Evolutionary conservation across 2,113 vertebrate genomes (phyloP), one percentile per base, ranked within the genome.

Genomic region (Ophthalmolycus amberensis): DNA sequence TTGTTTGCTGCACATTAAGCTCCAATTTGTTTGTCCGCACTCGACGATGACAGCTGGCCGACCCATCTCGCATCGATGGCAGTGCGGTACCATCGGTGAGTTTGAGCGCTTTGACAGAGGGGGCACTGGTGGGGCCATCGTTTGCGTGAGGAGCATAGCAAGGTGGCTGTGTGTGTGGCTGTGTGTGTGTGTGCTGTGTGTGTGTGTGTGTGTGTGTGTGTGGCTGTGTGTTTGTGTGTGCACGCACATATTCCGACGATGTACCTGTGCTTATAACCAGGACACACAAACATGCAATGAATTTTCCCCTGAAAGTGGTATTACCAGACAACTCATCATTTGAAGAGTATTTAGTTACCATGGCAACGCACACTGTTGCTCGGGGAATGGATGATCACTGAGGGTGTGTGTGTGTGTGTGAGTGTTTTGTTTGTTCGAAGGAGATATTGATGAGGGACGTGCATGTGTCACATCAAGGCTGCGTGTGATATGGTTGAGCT

Each of bases 21-120:
- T 78, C 71, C 79, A 84, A 87, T 88, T 89, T 90, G 84, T 89
- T 85, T 80, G 71, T 87, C 75, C 77, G 83, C 85, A 62, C 77
- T 75, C 58, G 18, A 67, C 1, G 50, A 44, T 89, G 86, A 87
- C 79, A 83, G 71, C 77, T 11, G 5, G 77, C 86, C 20, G 71
- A 76, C 40, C 81, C 75, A 60, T 56, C 58, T 77, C 9, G 20
- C 71, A 75, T 80, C 16, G 1, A 70, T 85, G 77, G 56, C 56
- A 18, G 38, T 62, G 27, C 71, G 85, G 79, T 71, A 71, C 88
- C 87, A 80, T 75, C 70, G 64, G 78, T 32, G 29, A 37, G 29
- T 78, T 48, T 42, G 75, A 90, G 27, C 12, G 38, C 62, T 78
- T 54, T 79, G 71, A 81, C 63, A 76, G 79, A 76, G 56, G 63